Evolutionary conservation across 2,797 vertebrate genomes (phyloP).

Genomic region (Eutrigla gurnardus): DNA sequence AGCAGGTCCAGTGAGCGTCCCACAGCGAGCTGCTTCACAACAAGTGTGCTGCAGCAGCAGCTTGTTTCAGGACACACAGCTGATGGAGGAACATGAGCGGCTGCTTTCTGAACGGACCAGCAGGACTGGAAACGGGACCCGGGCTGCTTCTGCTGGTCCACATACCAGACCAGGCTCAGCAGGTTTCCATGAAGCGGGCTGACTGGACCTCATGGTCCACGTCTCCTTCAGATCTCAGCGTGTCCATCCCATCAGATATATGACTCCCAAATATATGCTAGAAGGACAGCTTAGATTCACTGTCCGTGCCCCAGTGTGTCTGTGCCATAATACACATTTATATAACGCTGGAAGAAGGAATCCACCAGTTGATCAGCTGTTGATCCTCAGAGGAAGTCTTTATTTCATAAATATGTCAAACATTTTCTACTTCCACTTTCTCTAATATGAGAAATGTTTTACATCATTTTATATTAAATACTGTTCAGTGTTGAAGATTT

Average conservation of each 20-base stretch:
- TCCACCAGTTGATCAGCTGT: background rate
- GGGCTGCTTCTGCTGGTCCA: constrained; percentile 16
- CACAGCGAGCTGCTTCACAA: constrained; percentile 5
- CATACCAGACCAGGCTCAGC: constrained; percentile 13
- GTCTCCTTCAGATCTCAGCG: constrained; percentile 8
- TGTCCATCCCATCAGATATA: constrained; percentile 2
- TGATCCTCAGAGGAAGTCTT: background rate
- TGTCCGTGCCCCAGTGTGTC: no score
- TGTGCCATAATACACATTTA: background rate
- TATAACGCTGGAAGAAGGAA: background rate
- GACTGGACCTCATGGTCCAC: background rate
- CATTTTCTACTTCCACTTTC: background rate
- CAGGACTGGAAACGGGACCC: constrained; percentile 8
- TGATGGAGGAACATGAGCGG: background rate
- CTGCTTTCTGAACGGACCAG: constrained; percentile 2
- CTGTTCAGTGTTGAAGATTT: background rate
- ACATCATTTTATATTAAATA: background rate
- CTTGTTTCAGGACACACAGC: background rate
- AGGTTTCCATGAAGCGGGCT: constrained; percentile 3
- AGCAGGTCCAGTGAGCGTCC: background rate
- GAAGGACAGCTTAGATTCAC: no score
- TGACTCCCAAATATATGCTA: no score
- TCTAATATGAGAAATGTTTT: background rate
- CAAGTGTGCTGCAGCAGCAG: background rate
- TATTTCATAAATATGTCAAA: background rate